phyloP scores from a whole-genome alignment of 2,888 invertebrate species.

The Myopa tessellatipennis region DNA sequence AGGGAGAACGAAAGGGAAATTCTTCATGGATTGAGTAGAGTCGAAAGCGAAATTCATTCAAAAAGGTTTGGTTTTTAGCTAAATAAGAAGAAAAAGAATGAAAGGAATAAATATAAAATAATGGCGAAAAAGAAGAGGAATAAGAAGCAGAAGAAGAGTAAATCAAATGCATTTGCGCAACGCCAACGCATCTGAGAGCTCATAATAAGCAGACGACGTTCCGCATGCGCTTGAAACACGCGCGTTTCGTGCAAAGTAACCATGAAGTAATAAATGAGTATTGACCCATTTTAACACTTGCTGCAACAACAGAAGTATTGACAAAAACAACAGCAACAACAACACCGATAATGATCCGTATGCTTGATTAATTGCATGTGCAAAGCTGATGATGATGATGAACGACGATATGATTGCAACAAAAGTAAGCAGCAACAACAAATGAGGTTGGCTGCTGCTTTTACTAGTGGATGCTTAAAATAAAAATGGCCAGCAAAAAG shows the following conservation, averaged over 20 bases:
- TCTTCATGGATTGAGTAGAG: not conserved
- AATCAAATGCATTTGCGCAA: not conserved
- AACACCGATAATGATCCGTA: not conserved
- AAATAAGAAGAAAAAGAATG: not conserved
- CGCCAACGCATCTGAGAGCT: conserved; percentile 2
- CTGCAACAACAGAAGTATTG: not conserved
- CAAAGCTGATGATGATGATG: not conserved
- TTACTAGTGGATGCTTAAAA: not conserved
- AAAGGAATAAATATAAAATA: not conserved
- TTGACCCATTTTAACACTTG: too few relatives aligned
- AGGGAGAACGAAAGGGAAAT: not conserved
- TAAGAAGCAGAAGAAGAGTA: not conserved
- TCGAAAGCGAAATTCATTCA: not conserved
- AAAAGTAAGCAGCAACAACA: not conserved
- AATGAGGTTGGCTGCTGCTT: not conserved
- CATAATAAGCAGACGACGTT: too few relatives aligned
- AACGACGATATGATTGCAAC: not conserved
- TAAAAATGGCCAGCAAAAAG: not conserved
- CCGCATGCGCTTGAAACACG: too few relatives aligned
- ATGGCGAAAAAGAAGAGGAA: not conserved
- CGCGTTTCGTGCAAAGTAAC: too few relatives aligned
- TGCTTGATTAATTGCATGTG: not conserved
- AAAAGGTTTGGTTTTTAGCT: not conserved
- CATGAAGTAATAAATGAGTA: too few relatives aligned
- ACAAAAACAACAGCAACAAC: conserved; percentile 11